Conservation (phyloP, 2,797 vertebrate genomes). For the Sebastes glaucus region DNA sequence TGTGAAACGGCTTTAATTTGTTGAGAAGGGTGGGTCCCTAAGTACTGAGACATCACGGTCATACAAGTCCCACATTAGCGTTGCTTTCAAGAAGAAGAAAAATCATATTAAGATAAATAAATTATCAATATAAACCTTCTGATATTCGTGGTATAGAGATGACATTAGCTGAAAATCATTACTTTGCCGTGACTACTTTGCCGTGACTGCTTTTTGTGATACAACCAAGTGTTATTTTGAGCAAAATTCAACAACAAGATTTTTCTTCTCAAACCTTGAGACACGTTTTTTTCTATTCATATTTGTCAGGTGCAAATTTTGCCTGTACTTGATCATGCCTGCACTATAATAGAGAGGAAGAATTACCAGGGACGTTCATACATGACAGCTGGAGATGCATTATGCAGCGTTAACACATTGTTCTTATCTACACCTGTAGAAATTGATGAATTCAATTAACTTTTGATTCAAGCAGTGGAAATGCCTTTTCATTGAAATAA, state of each 20-base stretch:
- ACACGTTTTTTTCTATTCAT: neutral
- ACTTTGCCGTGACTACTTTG: neutral
- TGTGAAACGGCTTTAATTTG: too few relatives aligned
- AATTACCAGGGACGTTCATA: neutral
- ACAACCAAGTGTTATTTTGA: neutral
- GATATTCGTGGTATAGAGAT: neutral
- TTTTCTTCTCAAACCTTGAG: neutral
- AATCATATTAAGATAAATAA: too few relatives aligned
- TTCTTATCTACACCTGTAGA: neutral
- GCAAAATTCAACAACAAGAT: neutral
- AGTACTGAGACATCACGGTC: too few relatives aligned
- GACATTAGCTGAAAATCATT: neutral
- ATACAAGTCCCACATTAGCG: too few relatives aligned
- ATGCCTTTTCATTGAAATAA: neutral
- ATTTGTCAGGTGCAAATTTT: neutral
- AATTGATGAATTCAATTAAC: conserved; percentile 11
- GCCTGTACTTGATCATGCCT: neutral
- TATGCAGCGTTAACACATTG: neutral
- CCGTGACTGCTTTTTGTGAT: neutral
- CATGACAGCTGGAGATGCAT: neutral
- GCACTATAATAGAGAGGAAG: neutral
- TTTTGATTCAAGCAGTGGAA: conserved; percentile 1
- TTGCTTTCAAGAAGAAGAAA: too few relatives aligned
- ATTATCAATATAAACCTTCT: too few relatives aligned
- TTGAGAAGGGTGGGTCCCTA: neutral